Percentiles rank a stretch among this genome's conserved stretches.
Conservation (phyloP, 2,113 vertebrate species). For the Centropristis striata region DNA sequence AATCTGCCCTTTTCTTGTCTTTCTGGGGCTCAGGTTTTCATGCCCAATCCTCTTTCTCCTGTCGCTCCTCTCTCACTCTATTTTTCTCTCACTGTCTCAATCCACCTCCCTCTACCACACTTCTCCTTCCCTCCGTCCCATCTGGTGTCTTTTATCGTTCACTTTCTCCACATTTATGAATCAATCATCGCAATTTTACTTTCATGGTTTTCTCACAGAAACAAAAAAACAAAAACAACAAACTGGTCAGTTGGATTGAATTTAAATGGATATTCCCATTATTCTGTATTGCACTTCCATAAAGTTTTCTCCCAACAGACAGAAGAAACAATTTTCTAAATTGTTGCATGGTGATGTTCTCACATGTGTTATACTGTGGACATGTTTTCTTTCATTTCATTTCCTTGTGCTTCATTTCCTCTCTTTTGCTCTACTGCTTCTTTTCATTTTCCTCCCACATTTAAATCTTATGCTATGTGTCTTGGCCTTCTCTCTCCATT, state of each 20-base stretch:
- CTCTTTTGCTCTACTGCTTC: neutral
- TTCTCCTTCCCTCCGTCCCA: neutral
- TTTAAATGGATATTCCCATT: neutral
- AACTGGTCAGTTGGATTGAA: neutral
- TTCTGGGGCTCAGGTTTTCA: slow-evolving; percentile 34
- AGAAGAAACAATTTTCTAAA: neutral
- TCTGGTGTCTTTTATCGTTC: neutral
- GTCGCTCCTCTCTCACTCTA: slow-evolving; percentile 13
- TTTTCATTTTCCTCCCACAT: slow-evolving; percentile 3
- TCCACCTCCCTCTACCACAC: slow-evolving; percentile 7
- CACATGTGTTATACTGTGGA: neutral
- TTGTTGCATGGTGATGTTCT: neutral
- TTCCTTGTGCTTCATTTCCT: too few species aligned
- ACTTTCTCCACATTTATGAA: neutral
- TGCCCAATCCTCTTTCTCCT: slow-evolving; percentile 30
- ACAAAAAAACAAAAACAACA: neutral
- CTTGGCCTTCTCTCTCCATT: neutral
- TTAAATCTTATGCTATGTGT: neutral
- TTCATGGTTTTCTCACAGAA: neutral
- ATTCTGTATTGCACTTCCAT: neutral
- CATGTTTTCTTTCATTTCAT: neutral
- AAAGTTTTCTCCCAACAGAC: neutral
- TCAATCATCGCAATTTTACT: neutral
- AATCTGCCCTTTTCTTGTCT: slow-evolving; percentile 74
- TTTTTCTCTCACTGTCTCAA: slow-evolving; percentile 8